A percentile compares a stretch with the other conserved stretches of the same genome.
phyloP scores from a whole-genome alignment of 2,113 vertebrate genomes.

The Columba livia region DNA sequence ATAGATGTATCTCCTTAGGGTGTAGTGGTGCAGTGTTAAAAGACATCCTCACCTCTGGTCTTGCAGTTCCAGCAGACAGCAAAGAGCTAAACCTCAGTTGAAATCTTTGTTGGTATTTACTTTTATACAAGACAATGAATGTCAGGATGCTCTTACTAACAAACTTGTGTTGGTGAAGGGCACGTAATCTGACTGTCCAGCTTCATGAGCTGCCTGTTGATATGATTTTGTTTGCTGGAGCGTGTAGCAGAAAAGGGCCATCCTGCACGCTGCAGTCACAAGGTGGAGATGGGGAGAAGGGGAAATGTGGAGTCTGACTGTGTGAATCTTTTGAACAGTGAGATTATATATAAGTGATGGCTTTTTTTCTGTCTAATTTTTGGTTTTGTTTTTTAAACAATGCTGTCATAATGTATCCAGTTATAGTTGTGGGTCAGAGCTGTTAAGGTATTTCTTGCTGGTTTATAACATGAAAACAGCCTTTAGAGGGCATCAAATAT shows the following conservation, averaged over 20 bases:
- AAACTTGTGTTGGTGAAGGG: rapidly evolving
- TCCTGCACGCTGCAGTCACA: neutral
- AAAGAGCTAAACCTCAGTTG: rapidly evolving
- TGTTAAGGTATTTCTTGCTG: neutral
- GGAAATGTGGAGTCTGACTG: neutral
- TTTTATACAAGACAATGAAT: neutral
- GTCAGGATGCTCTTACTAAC: neutral
- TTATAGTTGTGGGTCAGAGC: neutral
- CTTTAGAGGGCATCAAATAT: neutral
- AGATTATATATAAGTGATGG: neutral
- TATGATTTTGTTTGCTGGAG: neutral
- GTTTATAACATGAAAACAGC: neutral
- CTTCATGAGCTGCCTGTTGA: neutral
- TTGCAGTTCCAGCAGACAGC: neutral
- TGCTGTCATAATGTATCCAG: neutral
- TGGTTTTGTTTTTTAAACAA: neutral
- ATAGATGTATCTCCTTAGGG: rapidly evolving
- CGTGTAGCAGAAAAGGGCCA: neutral
- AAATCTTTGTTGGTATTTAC: neutral
- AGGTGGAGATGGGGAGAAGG: neutral
- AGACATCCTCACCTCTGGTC: neutral
- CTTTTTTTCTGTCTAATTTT: neutral
- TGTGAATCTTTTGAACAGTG: rapidly evolving
- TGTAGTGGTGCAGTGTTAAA: rapidly evolving
- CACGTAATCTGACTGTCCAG: rapidly evolving